Evolutionary conservation across 2,888 invertebrate genomes (phyloP), one percentile per base, ranked within the genome.

Genomic region (Epicampocera succincta): DNA sequence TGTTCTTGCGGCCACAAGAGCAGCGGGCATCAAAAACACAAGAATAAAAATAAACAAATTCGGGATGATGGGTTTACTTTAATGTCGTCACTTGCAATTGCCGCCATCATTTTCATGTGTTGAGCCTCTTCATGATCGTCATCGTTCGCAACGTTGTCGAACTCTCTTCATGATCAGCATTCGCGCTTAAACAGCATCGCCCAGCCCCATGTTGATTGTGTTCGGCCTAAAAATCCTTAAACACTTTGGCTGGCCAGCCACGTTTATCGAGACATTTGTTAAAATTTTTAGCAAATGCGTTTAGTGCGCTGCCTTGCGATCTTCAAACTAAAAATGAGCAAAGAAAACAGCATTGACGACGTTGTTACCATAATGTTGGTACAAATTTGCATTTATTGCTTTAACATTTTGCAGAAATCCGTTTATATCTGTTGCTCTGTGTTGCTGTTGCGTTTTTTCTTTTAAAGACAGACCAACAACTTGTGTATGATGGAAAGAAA

Each of bases 351-450:
- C 50, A 65, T 71, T 56, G 63, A 60, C 71, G 78, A 72, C 68
- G 69, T 74, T 77, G 77, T 81, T 81, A 58, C 73, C 63, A 74
- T 69, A 77, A 77, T 81, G 81, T 81, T 33, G 77, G 81, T 81
- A 81, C 81, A 81, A 81, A 81, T 81, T 81, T 81, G 81, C 81
- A 81, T 81, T 81, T 81, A 81, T 74, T 81, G 73, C 77, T 66
- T 69, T 65, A 81, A 81, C 81, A 73, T 81, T 73, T 77, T 74
- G 79, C 68, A 63, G 42, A 74, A 63, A 74, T 77, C 72, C 66
- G 65, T 66, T 80, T 75, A 68, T 75, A 69, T 63, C 60, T 56
- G 65, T 61, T 66, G 38, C 9, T 44, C 66, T 75, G 38, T 66
- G n/a, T n/a, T n/a, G n/a, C n/a, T n/a, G n/a, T n/a, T n/a, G n/a